Evolutionary conservation across 2,113 vertebrate species (phyloP).

Genomic region (Gymnorhina tibicen): DNA sequence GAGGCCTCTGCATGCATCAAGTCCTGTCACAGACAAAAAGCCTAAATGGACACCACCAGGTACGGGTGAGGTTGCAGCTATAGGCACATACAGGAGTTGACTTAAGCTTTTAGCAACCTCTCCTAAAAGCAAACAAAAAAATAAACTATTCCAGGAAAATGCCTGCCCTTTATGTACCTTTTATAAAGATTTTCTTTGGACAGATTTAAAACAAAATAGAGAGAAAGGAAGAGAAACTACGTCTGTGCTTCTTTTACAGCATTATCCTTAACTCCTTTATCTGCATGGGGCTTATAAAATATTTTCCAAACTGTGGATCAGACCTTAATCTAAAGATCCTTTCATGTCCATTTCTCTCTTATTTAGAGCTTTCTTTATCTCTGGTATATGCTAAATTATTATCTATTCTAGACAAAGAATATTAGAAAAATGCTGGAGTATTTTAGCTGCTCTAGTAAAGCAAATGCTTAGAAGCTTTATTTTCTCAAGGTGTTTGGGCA

Average conservation of each 20-base stretch:
- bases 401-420: not conserved
- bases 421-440: not conserved
- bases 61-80: slow-evolving; percentile 19
- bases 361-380: not conserved
- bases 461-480: not conserved
- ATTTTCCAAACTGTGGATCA: not conserved
- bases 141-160: not conserved
- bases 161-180: not conserved
- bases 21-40: slow-evolving; percentile 65
- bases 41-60: slow-evolving; percentile 91
- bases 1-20: slow-evolving; percentile 53
- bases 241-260: not conserved
- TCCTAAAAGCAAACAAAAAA: not conserved
- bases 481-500: not conserved
- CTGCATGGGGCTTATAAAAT: not conserved
- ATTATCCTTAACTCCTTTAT: not conserved
- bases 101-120: not conserved
- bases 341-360: not conserved
- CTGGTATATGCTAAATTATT: not conserved
- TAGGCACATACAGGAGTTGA: not conserved
- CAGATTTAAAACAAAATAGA: not conserved
- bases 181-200: not conserved
- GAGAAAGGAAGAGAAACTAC: not conserved
- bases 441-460: not conserved
- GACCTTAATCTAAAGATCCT: not conserved